Percentiles rank a stretch among this genome's conserved stretches.
Evolutionary conservation across 2,888 invertebrate species (phyloP).

Genomic region (Furcula furcula): DNA sequence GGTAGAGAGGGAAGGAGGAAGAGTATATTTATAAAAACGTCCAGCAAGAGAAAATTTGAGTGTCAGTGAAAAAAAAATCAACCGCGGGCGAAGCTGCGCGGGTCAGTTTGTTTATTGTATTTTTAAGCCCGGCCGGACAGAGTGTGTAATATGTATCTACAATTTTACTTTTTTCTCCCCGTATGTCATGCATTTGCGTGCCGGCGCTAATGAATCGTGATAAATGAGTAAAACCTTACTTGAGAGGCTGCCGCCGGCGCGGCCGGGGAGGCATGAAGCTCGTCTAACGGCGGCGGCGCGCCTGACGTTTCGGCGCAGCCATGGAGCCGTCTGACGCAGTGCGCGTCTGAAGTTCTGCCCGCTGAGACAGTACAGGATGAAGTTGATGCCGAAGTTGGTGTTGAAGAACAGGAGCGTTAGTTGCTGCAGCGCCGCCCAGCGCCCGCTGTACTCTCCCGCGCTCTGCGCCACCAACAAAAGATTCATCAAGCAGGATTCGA

Average conservation of each 20-base stretch:
- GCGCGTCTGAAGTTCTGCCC: conserved; percentile 90
- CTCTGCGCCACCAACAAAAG: conserved; percentile 31
- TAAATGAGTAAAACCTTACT: conserved; percentile 39
- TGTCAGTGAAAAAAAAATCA: no score
- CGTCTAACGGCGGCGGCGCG: conserved; percentile 17
- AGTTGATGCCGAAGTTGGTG: conserved; percentile 92
- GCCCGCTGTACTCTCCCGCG: conserved; percentile 49
- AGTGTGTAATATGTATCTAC: no score
- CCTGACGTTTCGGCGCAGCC: conserved; percentile 22
- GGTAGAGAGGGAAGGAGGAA: no score
- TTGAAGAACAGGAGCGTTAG: conserved; percentile 86
- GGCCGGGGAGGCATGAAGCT: conserved; percentile 22
- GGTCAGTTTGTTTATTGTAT: no score
- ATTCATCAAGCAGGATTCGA: no score
- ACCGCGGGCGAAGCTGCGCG: no score
- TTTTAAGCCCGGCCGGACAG: no score
- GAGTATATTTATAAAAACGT: no score
- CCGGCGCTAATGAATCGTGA: background rate
- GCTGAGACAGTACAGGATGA: conserved; percentile 89
- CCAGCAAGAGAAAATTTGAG: no score
- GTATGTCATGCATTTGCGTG: conserved; percentile 2
- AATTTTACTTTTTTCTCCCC: no score
- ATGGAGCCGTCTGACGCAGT: conserved; percentile 53
- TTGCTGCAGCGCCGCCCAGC: conserved; percentile 83
- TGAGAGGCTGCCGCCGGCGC: conserved; percentile 47